phyloP scores from a whole-genome alignment of 2,888 invertebrate genomes.

The Cheilosia scutellata region DNA sequence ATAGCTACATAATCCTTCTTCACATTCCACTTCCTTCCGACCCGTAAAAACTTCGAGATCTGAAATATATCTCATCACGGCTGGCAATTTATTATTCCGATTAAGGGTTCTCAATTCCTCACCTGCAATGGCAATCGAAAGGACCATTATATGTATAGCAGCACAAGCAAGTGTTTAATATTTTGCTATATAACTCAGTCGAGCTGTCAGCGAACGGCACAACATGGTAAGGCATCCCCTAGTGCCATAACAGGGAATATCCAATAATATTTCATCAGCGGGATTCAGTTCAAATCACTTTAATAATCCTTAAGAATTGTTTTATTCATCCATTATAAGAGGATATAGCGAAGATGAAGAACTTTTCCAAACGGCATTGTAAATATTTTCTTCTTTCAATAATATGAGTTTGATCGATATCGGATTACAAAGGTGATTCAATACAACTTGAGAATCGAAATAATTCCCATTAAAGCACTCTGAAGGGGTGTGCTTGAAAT shows the following conservation, averaged over 20 bases:
- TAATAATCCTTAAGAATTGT: constrained; percentile 31
- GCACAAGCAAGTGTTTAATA: neutral
- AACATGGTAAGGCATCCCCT: neutral
- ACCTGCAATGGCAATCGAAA: constrained; percentile 29
- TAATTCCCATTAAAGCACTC: neutral
- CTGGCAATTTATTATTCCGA: constrained; percentile 46
- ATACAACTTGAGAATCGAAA: neutral
- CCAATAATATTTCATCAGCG: neutral
- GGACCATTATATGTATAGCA: neutral
- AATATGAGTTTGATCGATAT: constrained; percentile 12
- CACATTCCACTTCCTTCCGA: neutral
- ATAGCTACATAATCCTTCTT: neutral
- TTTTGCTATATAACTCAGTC: constrained; percentile 18
- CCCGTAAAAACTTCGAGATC: constrained; percentile 18
- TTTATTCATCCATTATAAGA: constrained; percentile 6
- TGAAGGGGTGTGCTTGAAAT: neutral
- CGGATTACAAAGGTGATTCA: constrained; percentile 8
- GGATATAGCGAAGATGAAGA: neutral
- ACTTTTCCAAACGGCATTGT: neutral
- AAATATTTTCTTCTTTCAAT: constrained; percentile 10
- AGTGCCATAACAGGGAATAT: no score
- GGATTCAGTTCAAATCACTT: constrained; percentile 23
- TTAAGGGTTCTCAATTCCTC: constrained; percentile 40
- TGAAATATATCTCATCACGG: constrained; percentile 13
- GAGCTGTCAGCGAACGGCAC: constrained; percentile 15